A percentile compares a stretch with the other conserved stretches of the same genome.
Evolutionary conservation across 2,888 invertebrate species (phyloP).

Genomic region (Trichogramma dendrolimi): DNA sequence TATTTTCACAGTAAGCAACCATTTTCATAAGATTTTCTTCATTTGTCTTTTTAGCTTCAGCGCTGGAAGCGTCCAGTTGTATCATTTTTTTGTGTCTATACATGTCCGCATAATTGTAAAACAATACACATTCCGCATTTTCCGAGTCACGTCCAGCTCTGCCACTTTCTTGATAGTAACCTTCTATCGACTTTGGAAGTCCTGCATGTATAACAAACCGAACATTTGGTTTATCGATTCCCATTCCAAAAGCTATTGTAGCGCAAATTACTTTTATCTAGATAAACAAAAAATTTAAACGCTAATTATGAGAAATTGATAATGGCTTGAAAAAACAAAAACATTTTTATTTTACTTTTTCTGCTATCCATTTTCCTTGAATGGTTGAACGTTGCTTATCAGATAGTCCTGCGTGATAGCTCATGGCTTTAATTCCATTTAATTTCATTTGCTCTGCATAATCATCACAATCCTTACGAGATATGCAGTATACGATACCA

Average conservation of each 20-base stretch:
- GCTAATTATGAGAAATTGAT: background rate
- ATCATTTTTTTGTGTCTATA: constrained; percentile 67
- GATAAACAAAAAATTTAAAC: background rate
- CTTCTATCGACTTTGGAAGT: constrained; percentile 91
- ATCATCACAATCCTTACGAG: constrained; percentile 84
- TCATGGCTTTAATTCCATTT: constrained; percentile 65
- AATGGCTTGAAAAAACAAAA: background rate
- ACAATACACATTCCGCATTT: constrained; percentile 77
- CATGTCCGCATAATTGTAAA: constrained; percentile 81
- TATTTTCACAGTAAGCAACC: constrained; percentile 89
- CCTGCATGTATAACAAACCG: constrained; percentile 91
- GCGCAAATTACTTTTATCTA: constrained; percentile 75
- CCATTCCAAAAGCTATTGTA: constrained; percentile 98
- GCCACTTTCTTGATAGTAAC: constrained; percentile 96
- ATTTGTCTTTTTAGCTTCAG: constrained; percentile 55
- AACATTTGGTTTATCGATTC: constrained; percentile 96
- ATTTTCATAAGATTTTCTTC: constrained; percentile 79
- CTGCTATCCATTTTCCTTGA: constrained; percentile 83
- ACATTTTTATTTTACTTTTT: constrained; percentile 55
- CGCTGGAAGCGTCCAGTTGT: constrained; percentile 57
- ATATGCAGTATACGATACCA: constrained; percentile 94
- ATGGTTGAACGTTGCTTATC: constrained; percentile 66
- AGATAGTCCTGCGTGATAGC: constrained; percentile 87
- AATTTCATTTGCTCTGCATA: constrained; percentile 64
- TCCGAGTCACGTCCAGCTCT: constrained; percentile 92